Evolutionary conservation across 37 sponge, comb jelly and placozoan species (phyloP), one percentile per base, ranked within the genome.

Genomic region (Eunapius fragilis): DNA sequence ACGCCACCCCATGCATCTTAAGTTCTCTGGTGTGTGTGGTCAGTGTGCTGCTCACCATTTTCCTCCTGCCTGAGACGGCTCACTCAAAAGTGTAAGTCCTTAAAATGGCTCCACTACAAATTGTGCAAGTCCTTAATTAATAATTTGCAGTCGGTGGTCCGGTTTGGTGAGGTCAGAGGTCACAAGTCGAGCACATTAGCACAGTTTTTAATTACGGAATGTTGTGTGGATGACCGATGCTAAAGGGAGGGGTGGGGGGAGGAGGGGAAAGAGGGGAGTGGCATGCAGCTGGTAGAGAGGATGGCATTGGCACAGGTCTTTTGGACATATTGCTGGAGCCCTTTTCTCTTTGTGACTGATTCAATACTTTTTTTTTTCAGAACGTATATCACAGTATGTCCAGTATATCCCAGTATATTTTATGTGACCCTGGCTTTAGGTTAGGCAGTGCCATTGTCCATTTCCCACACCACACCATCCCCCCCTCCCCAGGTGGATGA

Each of bases 31-130:
- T 88, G 23, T 81, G 82, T 75, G n/a, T 82, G 3, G 11, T 88
- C 24, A 35, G 49, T 14, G 75, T 76, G 32, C 3, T 88, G 32
- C 22, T 67, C 13, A 77, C 48, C 28, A 26, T 81, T 30, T 82
- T 31, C 27, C 70, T 81, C 10, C 68, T 88, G 26, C 88, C 88
- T 10, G 82, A 88, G 30, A 88, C 82, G 33, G 71, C 69, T 0
- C 68, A 73, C 5, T 25, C 25, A 6, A 80, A 87, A 49, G n/a
- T 3, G 74, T 35, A 58, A 17, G 41, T 41, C 6, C 3, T 41
- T 6, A 3, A 9, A 6, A 41, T 41, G 3, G 41, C n/a, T n/a
- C n/a, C n/a, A n/a, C n/a, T n/a, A n/a, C n/a, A n/a, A n/a, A n/a
- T n/a, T n/a, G n/a, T n/a, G n/a, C n/a, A n/a, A n/a, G n/a, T n/a